Evolutionary conservation across 2,113 vertebrate genomes (phyloP).

Genomic region (cattle (Bos taurus)): DNA sequence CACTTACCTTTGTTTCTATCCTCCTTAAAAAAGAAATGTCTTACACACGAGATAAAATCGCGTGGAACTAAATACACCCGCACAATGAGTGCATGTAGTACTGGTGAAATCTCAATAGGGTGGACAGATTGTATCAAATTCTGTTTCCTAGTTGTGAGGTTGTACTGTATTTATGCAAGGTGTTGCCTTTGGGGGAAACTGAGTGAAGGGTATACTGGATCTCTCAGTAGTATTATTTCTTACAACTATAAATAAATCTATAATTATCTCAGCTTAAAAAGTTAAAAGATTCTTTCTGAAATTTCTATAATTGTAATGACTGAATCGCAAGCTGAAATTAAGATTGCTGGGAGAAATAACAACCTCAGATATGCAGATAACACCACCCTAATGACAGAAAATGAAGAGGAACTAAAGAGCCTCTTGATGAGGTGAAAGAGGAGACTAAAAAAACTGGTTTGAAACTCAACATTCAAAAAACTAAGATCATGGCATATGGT

Average conservation of each 20-base stretch:
- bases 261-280: neutral
- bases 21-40: neutral
- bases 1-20: neutral
- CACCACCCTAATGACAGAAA: neutral
- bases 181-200: neutral
- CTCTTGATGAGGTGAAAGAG: neutral
- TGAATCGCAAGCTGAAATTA: neutral
- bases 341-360: neutral
- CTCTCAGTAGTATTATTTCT: neutral
- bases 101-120: neutral
- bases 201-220: neutral
- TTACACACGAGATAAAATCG: neutral
- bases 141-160: neutral
- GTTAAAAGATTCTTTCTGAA: conserved; percentile 4
- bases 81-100: neutral
- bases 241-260: neutral
- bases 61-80: neutral
- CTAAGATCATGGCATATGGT: neutral
- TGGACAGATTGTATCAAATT: neutral
- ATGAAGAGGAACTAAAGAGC: neutral
- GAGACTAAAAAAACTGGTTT: neutral
- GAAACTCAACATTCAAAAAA: neutral
- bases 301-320: neutral
- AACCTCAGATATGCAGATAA: neutral
- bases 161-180: neutral